Evolutionary conservation across 2,113 vertebrate genomes (phyloP).

Genomic region (Hylia prasina): DNA sequence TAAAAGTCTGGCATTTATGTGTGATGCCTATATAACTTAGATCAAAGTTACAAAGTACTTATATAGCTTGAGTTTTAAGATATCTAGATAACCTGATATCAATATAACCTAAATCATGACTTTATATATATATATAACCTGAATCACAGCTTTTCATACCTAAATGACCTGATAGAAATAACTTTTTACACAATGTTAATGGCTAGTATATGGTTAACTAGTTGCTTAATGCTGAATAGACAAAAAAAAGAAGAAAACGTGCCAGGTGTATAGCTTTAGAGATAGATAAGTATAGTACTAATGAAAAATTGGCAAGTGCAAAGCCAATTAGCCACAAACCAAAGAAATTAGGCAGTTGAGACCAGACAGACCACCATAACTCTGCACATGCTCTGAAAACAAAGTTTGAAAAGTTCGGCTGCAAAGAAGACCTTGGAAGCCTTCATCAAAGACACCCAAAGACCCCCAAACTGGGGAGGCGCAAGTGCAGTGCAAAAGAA

Average conservation of each 20-base stretch:
- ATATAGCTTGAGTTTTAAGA: not conserved
- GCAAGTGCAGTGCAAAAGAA: not conserved
- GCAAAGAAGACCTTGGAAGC: not conserved
- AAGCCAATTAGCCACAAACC: not conserved
- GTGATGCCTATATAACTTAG: not conserved
- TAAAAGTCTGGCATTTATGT: not conserved
- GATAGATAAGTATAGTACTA: not conserved
- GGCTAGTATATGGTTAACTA: not conserved
- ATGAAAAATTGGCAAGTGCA: not conserved
- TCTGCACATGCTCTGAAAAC: not conserved
- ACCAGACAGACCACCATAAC: not conserved
- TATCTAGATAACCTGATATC: not conserved
- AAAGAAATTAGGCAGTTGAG: not conserved
- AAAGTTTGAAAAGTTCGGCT: not conserved
- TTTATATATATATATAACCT: not conserved
- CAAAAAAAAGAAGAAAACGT: not conserved
- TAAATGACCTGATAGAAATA: not conserved
- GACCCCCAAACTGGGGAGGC: accelerated
- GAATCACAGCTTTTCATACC: too few species aligned
- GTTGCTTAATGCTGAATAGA: not conserved
- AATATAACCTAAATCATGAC: not conserved
- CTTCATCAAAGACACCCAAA: not conserved
- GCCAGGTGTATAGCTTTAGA: not conserved
- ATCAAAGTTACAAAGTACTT: not conserved
- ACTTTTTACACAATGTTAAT: not conserved